Evolutionary conservation across 2,888 invertebrate genomes (phyloP), one percentile per base, ranked within the genome.

Genomic region (Spilosoma lubricipeda): DNA sequence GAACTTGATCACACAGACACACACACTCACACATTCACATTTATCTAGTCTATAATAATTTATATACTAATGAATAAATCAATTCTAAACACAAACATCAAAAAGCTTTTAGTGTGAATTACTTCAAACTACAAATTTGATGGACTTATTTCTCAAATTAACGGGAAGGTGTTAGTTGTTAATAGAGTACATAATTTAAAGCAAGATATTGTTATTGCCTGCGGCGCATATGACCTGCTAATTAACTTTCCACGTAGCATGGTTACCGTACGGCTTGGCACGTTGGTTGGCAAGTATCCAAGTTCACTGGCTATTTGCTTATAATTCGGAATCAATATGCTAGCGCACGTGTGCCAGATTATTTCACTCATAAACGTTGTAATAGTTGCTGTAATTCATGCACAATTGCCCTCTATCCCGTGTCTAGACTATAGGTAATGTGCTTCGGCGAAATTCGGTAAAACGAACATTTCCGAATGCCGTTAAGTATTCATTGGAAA

Each of bases 271-370:
- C 80, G 76, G 75, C 76, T 87, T 90, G 92, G 91, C 93, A 89
- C 90, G 90, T 84, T 82, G 83, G 82, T 90, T 94, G 95, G 95
- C 93, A 74, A n/a, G 63, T 68, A 80, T 93, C 95, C 95, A 95
- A 89, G 85, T 82, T 86, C 79, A 83, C 88, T 88, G 82, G 92
- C 90, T 94, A 93, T 94, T 94, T 94, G 95, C 93, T 94, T 94
- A 93, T 95, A 94, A 95, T 94, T 93, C 87, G 89, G 93, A 94
- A 95, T 94, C 95, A 94, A 94, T 95, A 95, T 93, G 94, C 93
- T 85, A 87, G 89, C 91, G 91, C 94, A 94, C 94, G 94, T 93
- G 92, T 87, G 82, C 82, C 83, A 83, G 86, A 85, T 90, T 88
- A 87, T 85, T 85, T 85, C 85, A 84, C 89, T 89, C 86, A 83